Percentiles rank a stretch among this genome's conserved stretches.
Conservation (phyloP, 2,888 invertebrate genomes). For the Ctenicera cuprea region DNA sequence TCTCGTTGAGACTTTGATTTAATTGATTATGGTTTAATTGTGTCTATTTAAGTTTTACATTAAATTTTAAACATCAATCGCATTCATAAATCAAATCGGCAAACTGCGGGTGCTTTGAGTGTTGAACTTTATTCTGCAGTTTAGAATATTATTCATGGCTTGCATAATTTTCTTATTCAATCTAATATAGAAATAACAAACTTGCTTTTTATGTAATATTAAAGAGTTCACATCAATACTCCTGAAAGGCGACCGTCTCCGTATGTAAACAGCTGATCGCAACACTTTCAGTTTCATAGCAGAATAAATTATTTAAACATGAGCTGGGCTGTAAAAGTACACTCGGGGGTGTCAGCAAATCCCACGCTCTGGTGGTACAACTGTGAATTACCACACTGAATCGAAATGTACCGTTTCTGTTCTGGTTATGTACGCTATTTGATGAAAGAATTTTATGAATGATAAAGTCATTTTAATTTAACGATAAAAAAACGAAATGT, state of each 20-base stretch:
- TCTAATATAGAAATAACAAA: neutral
- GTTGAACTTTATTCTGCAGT: too few species aligned
- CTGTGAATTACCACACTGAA: conserved; percentile 57
- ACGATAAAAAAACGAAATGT: too few species aligned
- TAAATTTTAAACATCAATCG: too few species aligned
- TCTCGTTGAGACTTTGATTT: too few species aligned
- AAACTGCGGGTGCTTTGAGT: too few species aligned
- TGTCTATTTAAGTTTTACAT: too few species aligned
- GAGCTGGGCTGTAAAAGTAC: conserved; percentile 70
- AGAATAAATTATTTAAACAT: conserved; percentile 71
- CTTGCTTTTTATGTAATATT: neutral
- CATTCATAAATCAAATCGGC: too few species aligned
- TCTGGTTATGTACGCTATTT: neutral
- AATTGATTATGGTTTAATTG: too few species aligned
- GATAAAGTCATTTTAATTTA: too few species aligned
- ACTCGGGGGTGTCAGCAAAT: conserved; percentile 68
- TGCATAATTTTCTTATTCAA: neutral
- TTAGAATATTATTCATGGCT: too few species aligned
- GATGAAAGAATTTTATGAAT: neutral
- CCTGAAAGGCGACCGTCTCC: conserved; percentile 11
- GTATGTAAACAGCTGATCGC: conserved; percentile 64
- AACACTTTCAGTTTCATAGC: conserved; percentile 69
- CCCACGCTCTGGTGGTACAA: conserved; percentile 62
- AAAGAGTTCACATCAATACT: conserved; percentile 20
- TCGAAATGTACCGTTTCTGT: conserved; percentile 49